Percentiles rank a stretch among this genome's conserved stretches.
These are phyloP conservation scores for Cylloceria caligata DNA, from an alignment of 2,888 invertebrate species.

Conservation along the genomic window DNA sequence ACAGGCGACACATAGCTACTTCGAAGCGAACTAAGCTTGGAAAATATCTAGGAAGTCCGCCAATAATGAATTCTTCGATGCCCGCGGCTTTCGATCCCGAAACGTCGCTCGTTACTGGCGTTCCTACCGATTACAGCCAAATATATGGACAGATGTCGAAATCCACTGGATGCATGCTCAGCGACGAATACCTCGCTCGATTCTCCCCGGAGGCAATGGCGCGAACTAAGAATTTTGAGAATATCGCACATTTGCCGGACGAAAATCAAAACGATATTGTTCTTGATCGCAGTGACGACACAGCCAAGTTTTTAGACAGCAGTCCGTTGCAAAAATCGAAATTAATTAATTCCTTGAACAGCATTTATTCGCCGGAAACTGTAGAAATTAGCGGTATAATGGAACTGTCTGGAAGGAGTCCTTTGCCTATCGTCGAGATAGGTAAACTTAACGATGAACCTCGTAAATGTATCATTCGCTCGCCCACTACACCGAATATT, in stretches of 20 bases:
- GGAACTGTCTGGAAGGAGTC: slow-evolving; percentile 44
- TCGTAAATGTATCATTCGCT: slow-evolving; percentile 6
- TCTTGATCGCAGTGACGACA: slow-evolving; percentile 34
- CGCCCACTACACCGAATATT: slow-evolving; percentile 58
- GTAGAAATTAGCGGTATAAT: slow-evolving; percentile 57
- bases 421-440: background rate
- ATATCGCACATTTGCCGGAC: slow-evolving; percentile 72
- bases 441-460: background rate
- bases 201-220: slow-evolving; percentile 46
- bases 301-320: background rate
- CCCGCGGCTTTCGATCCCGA: slow-evolving; percentile 56
- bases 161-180: slow-evolving; percentile 67
- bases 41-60: slow-evolving; percentile 69
- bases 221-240: slow-evolving; percentile 72
- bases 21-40: slow-evolving; percentile 42
- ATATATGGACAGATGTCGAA: slow-evolving; percentile 59
- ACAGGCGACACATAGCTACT: background rate
- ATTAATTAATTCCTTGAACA: slow-evolving; percentile 39
- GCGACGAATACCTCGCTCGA: slow-evolving; percentile 5
- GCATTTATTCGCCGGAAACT: slow-evolving; percentile 31
- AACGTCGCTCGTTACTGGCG: background rate
- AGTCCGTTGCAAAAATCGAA: slow-evolving; percentile 21
- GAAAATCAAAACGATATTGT: slow-evolving; percentile 72
- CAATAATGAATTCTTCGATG: slow-evolving; percentile 70
- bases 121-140: background rate